Evolutionary conservation across 2,113 vertebrate species (phyloP), one percentile per base, ranked within the genome.

Genomic region (Zosterops borbonicus): DNA sequence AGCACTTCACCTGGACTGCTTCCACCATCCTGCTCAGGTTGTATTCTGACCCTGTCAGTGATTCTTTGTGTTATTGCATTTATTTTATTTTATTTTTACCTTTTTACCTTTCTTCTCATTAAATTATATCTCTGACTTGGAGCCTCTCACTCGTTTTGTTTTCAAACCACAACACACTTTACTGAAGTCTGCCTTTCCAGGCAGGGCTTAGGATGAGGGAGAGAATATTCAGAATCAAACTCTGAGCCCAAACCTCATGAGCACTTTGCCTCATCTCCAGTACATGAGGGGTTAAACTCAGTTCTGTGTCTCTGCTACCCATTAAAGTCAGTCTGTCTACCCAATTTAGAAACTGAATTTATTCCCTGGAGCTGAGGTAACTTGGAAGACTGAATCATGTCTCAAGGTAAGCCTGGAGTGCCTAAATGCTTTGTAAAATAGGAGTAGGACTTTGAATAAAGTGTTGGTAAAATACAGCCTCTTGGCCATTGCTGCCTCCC

Each of bases 341-440:
- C 60, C 84, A 76, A 65, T 83, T 89, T 91, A 87, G 89, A 75
- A 92, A 76, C 31, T 87, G 41, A 84, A 81, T 90, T 95, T 93
- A 79, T 68, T 94, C 80, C 89, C 73, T 84, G 67, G 60, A 93
- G 90, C 85, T 85, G 78, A 91, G 67, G 35, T 87, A 89, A 89
- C 86, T 83, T 93, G 86, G 84, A 94, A 92, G 71, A 77, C 55
- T 58, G 39, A 89, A 46, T 70, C 76, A 93, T 42, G 25, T 86
- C 73, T 92, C 86, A 78, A 83, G 64, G 73, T 89, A 84, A 96
- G 53, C 39, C 64, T 78, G 55, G 59, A 90, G 55, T 70, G 64
- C 60, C 77, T 92, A 69, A 78, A 70, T 5, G 6, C 55, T 92
- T 89, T 78, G 55, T 74, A 91, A 91, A 1, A 19, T 37, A 90